Evolutionary conservation across 2,797 vertebrate species (phyloP), one percentile per base, ranked within the genome.

Genomic region (Lithobates sylvaticus): DNA sequence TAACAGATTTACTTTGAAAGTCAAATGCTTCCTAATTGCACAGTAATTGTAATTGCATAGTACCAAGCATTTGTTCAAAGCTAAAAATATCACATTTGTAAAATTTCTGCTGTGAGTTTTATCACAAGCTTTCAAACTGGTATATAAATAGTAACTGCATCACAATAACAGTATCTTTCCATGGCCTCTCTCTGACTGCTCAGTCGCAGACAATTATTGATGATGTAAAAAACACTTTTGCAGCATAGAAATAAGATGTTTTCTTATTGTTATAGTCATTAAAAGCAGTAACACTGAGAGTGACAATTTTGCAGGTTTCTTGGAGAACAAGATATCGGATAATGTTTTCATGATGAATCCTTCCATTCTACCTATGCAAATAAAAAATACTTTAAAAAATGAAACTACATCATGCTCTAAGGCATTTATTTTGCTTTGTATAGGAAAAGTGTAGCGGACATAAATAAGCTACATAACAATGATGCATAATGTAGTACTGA

Each of bases 71-170:
- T 74, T 74, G 72, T 74, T 74, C 72, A 10, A 42, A 74, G 72
- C 36, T 44, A 42, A 74, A 74, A 74, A 74, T 74, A 74, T 42
- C 39, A 74, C 72, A 74, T 74, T 74, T 74, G 72, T 74, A 74
- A 74, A 74, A 42, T 44, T 12, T 44, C 42, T 74, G 72, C n/a
- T 32, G 42, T 74, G 39, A 26, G 72, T 42, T 72, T 72, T 72
- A 72, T 72, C 67, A 27, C 32, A 34, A 69, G 67, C 67, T 69
- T 32, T 69, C 70, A 39, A 74, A 47, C 18, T 23, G 21, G 23
- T 39, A 16, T 74, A 74, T 74, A 74, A 74, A 74, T 74, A 74
- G 72, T 42, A 10, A 42, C 72, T 74, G 72, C 72, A 74, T 74
- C 39, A 74, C 72, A 74, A 74, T 74, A 74, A 74, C 36, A n/a